Evolutionary conservation across 23 tunicate species (phyloP), one percentile per base, ranked within the genome.

Genomic region (Ascidia mentula): DNA sequence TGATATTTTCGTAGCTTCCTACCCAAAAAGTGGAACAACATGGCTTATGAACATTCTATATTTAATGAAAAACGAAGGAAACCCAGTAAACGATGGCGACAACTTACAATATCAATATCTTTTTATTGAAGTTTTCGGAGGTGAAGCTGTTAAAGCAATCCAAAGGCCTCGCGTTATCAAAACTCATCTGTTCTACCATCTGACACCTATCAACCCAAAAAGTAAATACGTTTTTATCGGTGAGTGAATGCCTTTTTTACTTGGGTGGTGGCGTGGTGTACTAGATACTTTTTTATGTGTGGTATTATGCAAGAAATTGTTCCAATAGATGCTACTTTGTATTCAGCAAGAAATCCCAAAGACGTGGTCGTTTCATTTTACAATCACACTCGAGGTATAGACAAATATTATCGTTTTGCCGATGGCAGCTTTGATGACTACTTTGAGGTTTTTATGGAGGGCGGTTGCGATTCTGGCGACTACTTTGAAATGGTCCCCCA

Each of bases 351-450:
- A 38, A 88, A 88, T 71, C 93, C 93, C 6, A 88, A 88, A 72
- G 93, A 88, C 72, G 45, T 53, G 20, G 65, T 81, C 13, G 83
- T 82, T 0, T 88, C 93, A 17, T 88, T 69, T 46, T 88, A 59
- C 80, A 39, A 82, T 39, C 93, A 88, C 59, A 88, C 93, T 0
- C 59, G 77, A 28, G 93, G 93, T 31, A 82, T 82, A 70, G 83
- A 59, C 6, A 34, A 45, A 0, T 71, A 53, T 32, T 85, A 85
- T 31, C 24, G 83, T 37, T 88, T 76, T 37, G 38, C 53, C 13
- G 79, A 88, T 31, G 93, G 93, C 13, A 77, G 36, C 24, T 88
- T 88, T 72, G 88, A 88, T 37, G 93, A 88, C 42, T 88, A 6
- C 35, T 88, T 88, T 53, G 93, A 88, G 36, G 45, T 88, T 2